Base-by-base conservation (phyloP, 2,888 invertebrate species). In the Drosophila lutescens region DNA sequence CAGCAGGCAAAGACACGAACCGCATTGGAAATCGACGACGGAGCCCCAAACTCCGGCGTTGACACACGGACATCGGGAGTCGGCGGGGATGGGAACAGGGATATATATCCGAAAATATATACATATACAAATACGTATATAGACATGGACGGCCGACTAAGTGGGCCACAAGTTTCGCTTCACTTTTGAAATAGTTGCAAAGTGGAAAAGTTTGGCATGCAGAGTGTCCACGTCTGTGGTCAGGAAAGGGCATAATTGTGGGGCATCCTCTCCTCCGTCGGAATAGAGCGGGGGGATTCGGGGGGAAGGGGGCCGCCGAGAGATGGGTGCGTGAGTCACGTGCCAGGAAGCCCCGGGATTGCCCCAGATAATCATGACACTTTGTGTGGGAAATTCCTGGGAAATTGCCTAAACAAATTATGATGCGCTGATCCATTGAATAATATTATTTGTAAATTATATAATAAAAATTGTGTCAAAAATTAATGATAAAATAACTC, bases 161-260 rank as follows among this genome's bases (percentile, higher is more conserved):
- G 72, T 72, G 70, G 72, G 70, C 50, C 77, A 74, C 68, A 80
- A 85, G 80, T 80, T 87, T 85, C 78, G 78, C 70, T 84, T 77
- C 78, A 84, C 84, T 87, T 84, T 84, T 86, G 77, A 87, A 84
- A 84, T 84, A 84, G 84, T 84, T 84, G 86, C 88, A 84, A 84
- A 84, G 84, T 84, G 84, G 88, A 84, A 84, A 84, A 84, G 86
- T 84, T 84, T 50, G 81, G 77, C 81, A 82, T 86, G 79, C 81
- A 84, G 81, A 82, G 77, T 73, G 73, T 73, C 73, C 73, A 71
- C 65, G 73, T 57, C 71, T 71, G 71, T 73, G 71, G 70, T 71
- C 70, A 71, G 63, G 70, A 72, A 44, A 40, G 72, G 50, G 72
- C 70, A 72, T 71, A 71, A 71, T 71, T 71, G 70, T 50, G 56